Conservation (phyloP, 92 coral and sea anemone genomes). For the Zoanthus sansibaricus region DNA sequence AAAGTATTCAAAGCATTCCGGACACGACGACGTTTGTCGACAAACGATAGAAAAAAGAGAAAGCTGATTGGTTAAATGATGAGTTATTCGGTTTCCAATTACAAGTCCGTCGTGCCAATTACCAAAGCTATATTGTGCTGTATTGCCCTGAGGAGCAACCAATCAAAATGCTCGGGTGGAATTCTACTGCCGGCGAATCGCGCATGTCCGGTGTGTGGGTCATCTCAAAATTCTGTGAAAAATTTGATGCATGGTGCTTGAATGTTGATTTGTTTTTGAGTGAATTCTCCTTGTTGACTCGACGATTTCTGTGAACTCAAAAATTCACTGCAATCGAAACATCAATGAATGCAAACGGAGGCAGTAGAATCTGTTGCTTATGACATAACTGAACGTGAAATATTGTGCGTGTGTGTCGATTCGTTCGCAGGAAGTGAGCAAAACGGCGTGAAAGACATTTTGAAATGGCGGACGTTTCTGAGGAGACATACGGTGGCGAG, state of each 20-base stretch:
- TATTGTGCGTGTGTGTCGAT: constrained; percentile 51
- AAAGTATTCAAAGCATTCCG: constrained; percentile 38
- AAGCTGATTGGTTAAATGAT: constrained; percentile 65
- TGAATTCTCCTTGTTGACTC: constrained; percentile 59
- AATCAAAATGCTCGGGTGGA: constrained; percentile 85
- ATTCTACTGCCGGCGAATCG: constrained; percentile 65
- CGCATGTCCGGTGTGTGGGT: constrained; percentile 77
- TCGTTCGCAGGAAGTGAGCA: constrained; percentile 67
- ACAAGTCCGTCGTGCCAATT: constrained; percentile 72
- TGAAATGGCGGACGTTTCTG: constrained; percentile 76
- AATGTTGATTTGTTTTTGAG: constrained; percentile 77
- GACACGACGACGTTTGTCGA: constrained; percentile 29
- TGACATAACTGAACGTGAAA: constrained; percentile 67
- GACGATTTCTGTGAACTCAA: constrained; percentile 67
- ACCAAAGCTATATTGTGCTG: constrained; percentile 59
- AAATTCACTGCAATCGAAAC: constrained; percentile 44
- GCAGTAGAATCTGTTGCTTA: constrained; percentile 63
- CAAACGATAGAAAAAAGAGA: background rate
- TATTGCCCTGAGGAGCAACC: constrained; percentile 78
- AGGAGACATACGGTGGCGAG: constrained; percentile 60
- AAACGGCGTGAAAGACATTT: constrained; percentile 60
- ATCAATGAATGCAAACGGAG: constrained; percentile 54
- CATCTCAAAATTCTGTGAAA: constrained; percentile 89
- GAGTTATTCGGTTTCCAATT: constrained; percentile 69
- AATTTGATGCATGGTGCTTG: constrained; percentile 67